Evolutionary conservation across 2,113 vertebrate species (phyloP), one percentile per base, ranked within the genome.

Genomic region (Colossoma macropomum): DNA sequence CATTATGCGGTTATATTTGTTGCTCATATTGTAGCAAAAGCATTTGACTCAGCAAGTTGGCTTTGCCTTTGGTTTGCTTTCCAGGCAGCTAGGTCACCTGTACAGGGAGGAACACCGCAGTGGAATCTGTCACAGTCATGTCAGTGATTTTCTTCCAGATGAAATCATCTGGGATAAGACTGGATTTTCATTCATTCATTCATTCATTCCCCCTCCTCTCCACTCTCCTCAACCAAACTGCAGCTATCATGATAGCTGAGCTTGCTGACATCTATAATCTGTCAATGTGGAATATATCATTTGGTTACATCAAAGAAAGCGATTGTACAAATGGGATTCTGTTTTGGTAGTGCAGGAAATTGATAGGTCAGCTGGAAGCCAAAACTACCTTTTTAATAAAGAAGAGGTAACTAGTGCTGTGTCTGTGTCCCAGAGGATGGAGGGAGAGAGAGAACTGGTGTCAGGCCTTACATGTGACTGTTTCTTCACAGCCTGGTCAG

Each of bases 361-460:
- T 52, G 50, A 17, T 16, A 52, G 1, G 2, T 52, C 50, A 16
- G 1, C 50, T 9, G 16, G 50, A 17, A 52, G 15, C 50, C 50
- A 52, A 52, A 19, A 52, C 50, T 19, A 52, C 16, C 5, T 6
- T 56, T 56, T 4, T 23, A 17, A 19, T 17, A 52, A 23, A 59
- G 54, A n/a, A 2, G 19, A 59, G 54, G 2, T 13, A 25, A 6
- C 28, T 76, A 65, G 11, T 59, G n/a, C 62, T 54, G 21, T 52
- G 70, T 32, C 62, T 54, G 21, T 52, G 70, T 32, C 68, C 74
- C 79, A 81, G 84, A 81, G 56, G 77, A 86, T 74, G 60, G 71
- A 66, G 79, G 54, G 28, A 17, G 54, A 5, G 15, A 34, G 71
- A 52, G 41, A 74, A 27, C 15, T 13, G 32, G 23, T 28, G 16